phyloP scores from a whole-genome alignment of 2,113 vertebrate species.

The Deroptyus accipitrinus region DNA sequence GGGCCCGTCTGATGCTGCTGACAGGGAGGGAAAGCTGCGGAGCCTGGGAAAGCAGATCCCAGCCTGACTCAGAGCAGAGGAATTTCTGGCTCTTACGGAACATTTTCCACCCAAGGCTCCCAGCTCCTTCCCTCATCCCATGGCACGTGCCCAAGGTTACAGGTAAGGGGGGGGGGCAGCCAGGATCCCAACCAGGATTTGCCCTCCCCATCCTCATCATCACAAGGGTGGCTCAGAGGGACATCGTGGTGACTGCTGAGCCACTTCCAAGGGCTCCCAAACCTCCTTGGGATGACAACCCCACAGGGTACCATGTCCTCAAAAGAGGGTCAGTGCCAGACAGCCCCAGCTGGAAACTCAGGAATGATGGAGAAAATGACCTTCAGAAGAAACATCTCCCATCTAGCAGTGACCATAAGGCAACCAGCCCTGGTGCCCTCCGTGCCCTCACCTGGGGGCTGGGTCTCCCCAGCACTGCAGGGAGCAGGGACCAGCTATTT shows the following conservation, averaged over 20 bases:
- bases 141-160: background rate
- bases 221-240: fast-evolving
- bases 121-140: background rate
- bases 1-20: background rate
- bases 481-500: background rate
- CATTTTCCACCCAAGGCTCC: background rate
- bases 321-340: background rate
- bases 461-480: background rate
- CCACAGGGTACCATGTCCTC: fast-evolving
- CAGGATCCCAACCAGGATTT: background rate
- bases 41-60: background rate
- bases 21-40: background rate
- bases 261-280: background rate
- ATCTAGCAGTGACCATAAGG: fast-evolving
- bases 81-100: background rate
- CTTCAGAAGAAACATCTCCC: background rate
- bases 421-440: background rate
- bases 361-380: background rate
- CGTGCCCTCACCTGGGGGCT: background rate
- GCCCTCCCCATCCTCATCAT: background rate
- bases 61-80: background rate
- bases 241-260: fast-evolving
- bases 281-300: background rate
- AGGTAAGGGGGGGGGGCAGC: background rate
- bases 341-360: background rate